phyloP scores from a whole-genome alignment of 2,888 invertebrate species.

The Gymnocheta viridis region DNA sequence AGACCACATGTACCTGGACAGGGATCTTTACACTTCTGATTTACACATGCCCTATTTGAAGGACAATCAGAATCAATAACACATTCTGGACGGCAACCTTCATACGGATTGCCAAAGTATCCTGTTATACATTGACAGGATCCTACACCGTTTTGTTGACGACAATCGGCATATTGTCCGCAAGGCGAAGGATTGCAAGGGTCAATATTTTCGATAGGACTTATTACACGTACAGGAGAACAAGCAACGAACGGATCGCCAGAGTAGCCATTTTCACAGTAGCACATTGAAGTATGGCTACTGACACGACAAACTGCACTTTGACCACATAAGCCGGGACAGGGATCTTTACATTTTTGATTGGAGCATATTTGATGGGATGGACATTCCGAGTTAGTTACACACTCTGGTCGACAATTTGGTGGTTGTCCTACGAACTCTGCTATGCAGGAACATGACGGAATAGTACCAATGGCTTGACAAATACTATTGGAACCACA shows the following conservation, averaged over 20 bases:
- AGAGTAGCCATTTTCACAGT: slow-evolving; percentile 83
- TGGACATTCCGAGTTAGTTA: slow-evolving; percentile 88
- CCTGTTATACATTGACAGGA: slow-evolving; percentile 88
- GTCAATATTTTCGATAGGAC: slow-evolving; percentile 81
- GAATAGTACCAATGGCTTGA: slow-evolving; percentile 84
- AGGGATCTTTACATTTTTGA: slow-evolving; percentile 89
- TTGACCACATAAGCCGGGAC: slow-evolving; percentile 87
- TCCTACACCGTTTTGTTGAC: slow-evolving; percentile 85
- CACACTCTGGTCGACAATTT: slow-evolving; percentile 88
- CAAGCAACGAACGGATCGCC: slow-evolving; percentile 83
- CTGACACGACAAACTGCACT: slow-evolving; percentile 89
- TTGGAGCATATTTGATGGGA: slow-evolving; percentile 87
- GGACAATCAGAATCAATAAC: slow-evolving; percentile 88
- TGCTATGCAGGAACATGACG: slow-evolving; percentile 88
- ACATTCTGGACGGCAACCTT: slow-evolving; percentile 89
- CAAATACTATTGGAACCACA: slow-evolving; percentile 85
- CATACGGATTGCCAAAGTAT: slow-evolving; percentile 90
- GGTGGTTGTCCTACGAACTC: slow-evolving; percentile 88
- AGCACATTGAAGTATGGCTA: slow-evolving; percentile 90
- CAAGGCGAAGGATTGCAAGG: slow-evolving; percentile 92
- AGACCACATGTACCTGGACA: slow-evolving; percentile 90
- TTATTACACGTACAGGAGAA: slow-evolving; percentile 82
- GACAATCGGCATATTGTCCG: slow-evolving; percentile 89
- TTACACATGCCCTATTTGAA: slow-evolving; percentile 87
- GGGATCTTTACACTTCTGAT: slow-evolving; percentile 89